Conservation (phyloP, 2,113 vertebrate genomes). For the Mustela lutreola region DNA sequence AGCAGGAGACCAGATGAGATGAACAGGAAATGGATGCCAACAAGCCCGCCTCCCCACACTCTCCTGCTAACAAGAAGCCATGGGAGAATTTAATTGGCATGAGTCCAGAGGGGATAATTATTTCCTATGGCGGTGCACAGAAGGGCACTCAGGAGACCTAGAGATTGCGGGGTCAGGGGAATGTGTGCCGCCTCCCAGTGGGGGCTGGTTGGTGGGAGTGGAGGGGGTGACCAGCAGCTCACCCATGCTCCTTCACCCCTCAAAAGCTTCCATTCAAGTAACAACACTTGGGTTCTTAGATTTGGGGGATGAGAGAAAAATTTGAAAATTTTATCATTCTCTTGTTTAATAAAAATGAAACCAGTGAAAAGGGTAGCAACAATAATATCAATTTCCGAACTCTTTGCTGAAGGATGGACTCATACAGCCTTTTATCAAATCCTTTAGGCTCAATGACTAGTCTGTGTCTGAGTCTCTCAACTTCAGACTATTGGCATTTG, state of each 20-base stretch:
- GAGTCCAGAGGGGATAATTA: constrained; percentile 74
- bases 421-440: background rate
- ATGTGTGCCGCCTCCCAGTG: background rate
- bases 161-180: background rate
- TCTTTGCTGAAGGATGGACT: background rate
- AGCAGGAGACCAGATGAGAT: constrained; percentile 6
- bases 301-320: background rate
- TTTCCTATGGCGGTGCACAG: constrained; percentile 39
- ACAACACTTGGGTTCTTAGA: background rate
- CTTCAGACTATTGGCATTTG: background rate
- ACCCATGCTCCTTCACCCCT: background rate
- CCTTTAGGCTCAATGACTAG: background rate
- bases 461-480: background rate
- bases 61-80: constrained; percentile 63
- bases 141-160: constrained; percentile 21
- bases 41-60: background rate
- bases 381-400: background rate
- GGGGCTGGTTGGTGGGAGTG: background rate
- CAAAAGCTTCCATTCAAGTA: background rate
- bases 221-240: background rate
- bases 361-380: background rate
- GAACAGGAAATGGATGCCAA: constrained; percentile 69
- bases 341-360: constrained; percentile 27
- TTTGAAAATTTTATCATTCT: background rate
- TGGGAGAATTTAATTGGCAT: constrained; percentile 75